phyloP scores from a whole-genome alignment of 2,888 invertebrate species.

The Brachynemurus nebulosus region DNA sequence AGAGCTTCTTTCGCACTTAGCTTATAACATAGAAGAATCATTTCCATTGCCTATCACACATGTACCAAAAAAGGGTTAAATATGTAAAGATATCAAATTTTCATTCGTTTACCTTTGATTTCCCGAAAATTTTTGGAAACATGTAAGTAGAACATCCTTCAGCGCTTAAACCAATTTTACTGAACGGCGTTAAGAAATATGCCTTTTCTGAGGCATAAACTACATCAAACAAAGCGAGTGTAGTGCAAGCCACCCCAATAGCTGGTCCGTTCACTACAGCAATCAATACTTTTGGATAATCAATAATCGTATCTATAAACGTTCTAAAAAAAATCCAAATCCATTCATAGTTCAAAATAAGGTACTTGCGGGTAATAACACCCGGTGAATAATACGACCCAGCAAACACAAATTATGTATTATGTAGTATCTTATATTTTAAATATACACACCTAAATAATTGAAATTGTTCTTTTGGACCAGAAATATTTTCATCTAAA shows the following conservation, averaged over 20 bases:
- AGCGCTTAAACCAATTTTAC: slow-evolving; percentile 66
- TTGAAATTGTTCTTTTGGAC: not conserved
- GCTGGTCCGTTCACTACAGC: slow-evolving; percentile 90
- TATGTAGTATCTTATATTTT: no score
- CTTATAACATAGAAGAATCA: slow-evolving; percentile 57
- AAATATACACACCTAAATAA: not conserved
- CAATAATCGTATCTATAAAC: slow-evolving; percentile 63
- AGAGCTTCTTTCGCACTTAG: slow-evolving; percentile 68
- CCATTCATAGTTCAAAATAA: no score
- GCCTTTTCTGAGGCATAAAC: slow-evolving; percentile 80
- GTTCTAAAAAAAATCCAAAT: no score
- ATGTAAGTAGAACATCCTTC: slow-evolving; percentile 82
- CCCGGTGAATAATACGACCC: no score
- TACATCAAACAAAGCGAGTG: slow-evolving; percentile 72
- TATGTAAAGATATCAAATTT: slow-evolving; percentile 9
- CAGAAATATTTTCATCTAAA: not conserved
- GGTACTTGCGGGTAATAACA: no score
- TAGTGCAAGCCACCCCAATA: slow-evolving; percentile 79
- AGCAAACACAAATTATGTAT: no score
- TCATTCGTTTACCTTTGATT: slow-evolving; percentile 44
- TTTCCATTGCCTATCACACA: slow-evolving; percentile 38
- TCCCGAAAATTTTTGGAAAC: slow-evolving; percentile 75
- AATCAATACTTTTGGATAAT: slow-evolving; percentile 77
- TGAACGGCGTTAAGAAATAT: slow-evolving; percentile 80
- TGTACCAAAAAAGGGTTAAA: not conserved